Conservation (phyloP, 2,888 invertebrate genomes). For the Coremacera marginata region DNA sequence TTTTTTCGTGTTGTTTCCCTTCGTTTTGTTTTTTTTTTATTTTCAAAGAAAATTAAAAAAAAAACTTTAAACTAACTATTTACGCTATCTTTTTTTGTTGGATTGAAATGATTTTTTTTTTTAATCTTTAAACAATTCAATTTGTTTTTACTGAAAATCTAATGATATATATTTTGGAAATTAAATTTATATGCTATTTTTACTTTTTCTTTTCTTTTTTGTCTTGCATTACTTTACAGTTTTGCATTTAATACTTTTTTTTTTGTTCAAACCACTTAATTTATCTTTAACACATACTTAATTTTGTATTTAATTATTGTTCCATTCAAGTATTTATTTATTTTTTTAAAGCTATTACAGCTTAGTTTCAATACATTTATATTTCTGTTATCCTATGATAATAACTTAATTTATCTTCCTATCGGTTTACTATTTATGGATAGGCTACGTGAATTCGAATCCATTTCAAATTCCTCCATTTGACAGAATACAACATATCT, state of each 20-base stretch:
- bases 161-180: not conserved
- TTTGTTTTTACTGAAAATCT: not conserved
- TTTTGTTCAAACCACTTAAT: not conserved
- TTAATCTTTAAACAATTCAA: constrained; percentile 25
- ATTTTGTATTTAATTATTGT: constrained; percentile 29
- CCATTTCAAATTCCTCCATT: constrained; percentile 86
- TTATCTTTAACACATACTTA: constrained; percentile 17
- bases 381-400: not conserved
- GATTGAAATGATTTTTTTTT: constrained; percentile 31
- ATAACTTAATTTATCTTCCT: constrained; percentile 54
- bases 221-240: not conserved
- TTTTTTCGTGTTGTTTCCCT: constrained; percentile 32
- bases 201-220: not conserved
- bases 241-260: not conserved
- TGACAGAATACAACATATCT: constrained; percentile 87
- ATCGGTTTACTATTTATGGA: constrained; percentile 59
- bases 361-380: not conserved
- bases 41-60: constrained; percentile 10
- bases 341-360: not conserved
- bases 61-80: constrained; percentile 31
- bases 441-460: constrained; percentile 74
- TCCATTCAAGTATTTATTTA: constrained; percentile 13
- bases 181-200: not conserved
- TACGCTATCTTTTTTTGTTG: not conserved
- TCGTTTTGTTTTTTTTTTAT: constrained; percentile 38